phyloP scores from a whole-genome alignment of 2,113 vertebrate genomes.

The Camelus dromedarius region DNA sequence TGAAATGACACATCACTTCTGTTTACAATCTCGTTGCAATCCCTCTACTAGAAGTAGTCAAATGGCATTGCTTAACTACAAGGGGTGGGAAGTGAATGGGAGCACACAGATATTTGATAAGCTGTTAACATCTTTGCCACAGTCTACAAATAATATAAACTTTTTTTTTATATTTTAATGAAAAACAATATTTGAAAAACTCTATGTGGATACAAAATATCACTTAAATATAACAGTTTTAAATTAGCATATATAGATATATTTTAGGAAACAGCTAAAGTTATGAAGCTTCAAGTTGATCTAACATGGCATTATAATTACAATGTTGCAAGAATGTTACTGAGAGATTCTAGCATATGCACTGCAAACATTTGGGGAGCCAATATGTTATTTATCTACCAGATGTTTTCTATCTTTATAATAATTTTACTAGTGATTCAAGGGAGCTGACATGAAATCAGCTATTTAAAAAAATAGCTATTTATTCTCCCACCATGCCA shows the following conservation, averaged over 20 bases:
- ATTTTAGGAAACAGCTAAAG: conserved; percentile 42
- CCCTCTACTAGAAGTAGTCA: conserved; percentile 10
- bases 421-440: conserved; percentile 52
- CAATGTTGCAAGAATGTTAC: conserved; percentile 22
- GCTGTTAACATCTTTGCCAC: conserved; percentile 31
- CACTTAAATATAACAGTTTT: conserved; percentile 53
- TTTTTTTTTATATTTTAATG: conserved; percentile 58
- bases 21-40: background rate
- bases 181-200: conserved; percentile 64
- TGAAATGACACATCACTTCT: conserved; percentile 33
- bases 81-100: conserved; percentile 12
- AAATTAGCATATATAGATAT: conserved; percentile 39
- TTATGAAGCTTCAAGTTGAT: background rate
- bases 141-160: conserved; percentile 63
- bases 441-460: conserved; percentile 12
- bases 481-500: conserved; percentile 28
- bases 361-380: background rate
- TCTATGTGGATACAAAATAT: conserved; percentile 69
- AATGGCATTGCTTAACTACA: conserved; percentile 17
- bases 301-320: background rate
- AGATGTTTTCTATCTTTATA: conserved; percentile 50
- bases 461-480: conserved; percentile 53
- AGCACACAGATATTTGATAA: background rate
- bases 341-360: background rate
- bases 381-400: background rate